Evolutionary conservation across 2,888 invertebrate species (phyloP), one percentile per base, ranked within the genome.

Genomic region (Tetragonula carbonaria): DNA sequence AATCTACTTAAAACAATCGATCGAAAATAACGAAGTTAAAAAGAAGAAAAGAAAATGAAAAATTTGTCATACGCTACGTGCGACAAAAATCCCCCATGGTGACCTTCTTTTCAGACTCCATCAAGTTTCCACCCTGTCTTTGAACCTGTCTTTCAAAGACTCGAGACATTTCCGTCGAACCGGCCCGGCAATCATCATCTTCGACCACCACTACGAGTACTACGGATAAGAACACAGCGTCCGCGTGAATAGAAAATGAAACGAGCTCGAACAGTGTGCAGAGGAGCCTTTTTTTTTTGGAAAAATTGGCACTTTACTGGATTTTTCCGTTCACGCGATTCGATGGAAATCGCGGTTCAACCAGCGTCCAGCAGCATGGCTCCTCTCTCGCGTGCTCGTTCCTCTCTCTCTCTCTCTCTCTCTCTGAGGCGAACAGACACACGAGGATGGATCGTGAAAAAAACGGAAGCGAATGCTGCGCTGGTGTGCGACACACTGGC

Each of bases 401-500:
- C 38, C 28, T 45, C 21, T 18, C 55, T 28, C 28, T 28, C 28
- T 28, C 28, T 28, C 28, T 28, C 28, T 28, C 28, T 28, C 28
- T 28, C 28, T 28, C 28, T 28, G 14, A 55, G 21, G 16, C 50
- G 55, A 63, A 28, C 28, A 28, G 50, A 18, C 45, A 21, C 53
- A n/a, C 71, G 72, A 74, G 50, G 50, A 57, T 57, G 74, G 55
- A n/a, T 45, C 45, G 45, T 45, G 45, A 50, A 51, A 50, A 51
- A 67, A 80, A 67, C 66, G 86, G 81, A 81, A 80, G 84, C 18
- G 84, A 84, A 82, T 82, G 83, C 75, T 74, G 77, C 78, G 84
- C 82, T 78, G 83, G 82, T 80, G 72, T 85, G 77, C 80, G 78
- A 16, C 80, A 79, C 63, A 87, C 84, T 91, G 84, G 81, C 86